Evolutionary conservation across 2,888 invertebrate genomes (phyloP), one percentile per base, ranked within the genome.

Genomic region (Beris chalybata): DNA sequence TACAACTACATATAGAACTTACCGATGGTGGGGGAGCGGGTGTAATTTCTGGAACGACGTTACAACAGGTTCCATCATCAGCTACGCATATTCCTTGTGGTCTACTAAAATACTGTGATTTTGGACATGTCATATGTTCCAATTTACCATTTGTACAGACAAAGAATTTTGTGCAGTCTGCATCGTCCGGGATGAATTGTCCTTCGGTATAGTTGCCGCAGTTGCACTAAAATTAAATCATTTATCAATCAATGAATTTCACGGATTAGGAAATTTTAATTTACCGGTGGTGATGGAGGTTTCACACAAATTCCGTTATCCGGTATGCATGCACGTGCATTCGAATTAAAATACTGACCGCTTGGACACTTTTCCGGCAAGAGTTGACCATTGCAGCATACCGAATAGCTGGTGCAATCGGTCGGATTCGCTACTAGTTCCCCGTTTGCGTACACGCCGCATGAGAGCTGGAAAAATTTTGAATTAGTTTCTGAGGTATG

Each of bases 141-240:
- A 79, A 78, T 2, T 71, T 70, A 4, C 74, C 74, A n/a, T 78
- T 75, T 48, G 75, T 66, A 55, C 79, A 79, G 67, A 78, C 74
- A 9, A 76, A 67, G 55, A 74, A 79, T 64, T 71, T 71, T 44
- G 72, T 71, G 53, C 79, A 79, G 31, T 76, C 71, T 5, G 32
- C 59, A 0, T 64, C 52, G 11, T 73, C 71, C 0, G 71, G 70
- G 11, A 76, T 11, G 22, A 61, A 61, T 38, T 61, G 50, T 22
- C 61, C 61, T 11, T 61, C 32, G 3, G 61, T 61, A 38, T 61
- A 61, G 52, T 61, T 61, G 6, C 61, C 61, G 50, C 61, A 61
- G 50, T 50, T 43, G 52, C 61, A 61, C 73, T 2, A 73, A 38
- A 38, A n/a, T n/a, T 53, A 2, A 53, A 11, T 15, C 13, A 30